Conservation (phyloP, 2,797 vertebrate genomes). For the Spinus pinus region DNA sequence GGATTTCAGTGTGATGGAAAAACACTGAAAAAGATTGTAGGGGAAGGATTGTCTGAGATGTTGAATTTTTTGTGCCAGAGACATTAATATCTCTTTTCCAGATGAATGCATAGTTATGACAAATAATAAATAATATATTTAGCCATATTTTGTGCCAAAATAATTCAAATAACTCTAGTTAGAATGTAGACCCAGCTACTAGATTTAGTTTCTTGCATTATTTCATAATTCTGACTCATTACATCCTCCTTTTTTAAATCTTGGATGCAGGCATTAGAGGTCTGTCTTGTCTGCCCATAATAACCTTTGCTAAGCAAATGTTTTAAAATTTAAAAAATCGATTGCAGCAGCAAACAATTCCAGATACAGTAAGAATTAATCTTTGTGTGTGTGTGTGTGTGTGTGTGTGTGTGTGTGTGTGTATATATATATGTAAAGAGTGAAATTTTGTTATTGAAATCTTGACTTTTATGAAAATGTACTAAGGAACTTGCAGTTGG, state of each 20-base stretch:
- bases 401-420: neutral
- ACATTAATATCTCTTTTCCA: neutral
- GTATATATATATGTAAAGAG: too few species aligned
- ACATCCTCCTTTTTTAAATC: neutral
- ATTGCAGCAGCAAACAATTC: neutral
- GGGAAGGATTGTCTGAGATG: neutral
- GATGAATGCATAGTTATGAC: neutral
- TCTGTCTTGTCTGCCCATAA: neutral
- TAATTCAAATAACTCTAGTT: neutral
- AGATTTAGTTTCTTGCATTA: neutral
- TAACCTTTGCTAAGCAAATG: neutral
- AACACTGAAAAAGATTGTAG: neutral
- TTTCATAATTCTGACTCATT: neutral
- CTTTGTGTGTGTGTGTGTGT: too few species aligned
- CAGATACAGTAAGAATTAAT: neutral
- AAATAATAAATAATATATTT: neutral
- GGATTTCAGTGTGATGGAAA: conserved; percentile 6
- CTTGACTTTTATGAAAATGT: neutral
- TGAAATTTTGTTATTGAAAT: neutral
- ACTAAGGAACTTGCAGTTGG: neutral
- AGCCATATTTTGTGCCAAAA: neutral
- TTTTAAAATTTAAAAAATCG: neutral
- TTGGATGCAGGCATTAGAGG: neutral
- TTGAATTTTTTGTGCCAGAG: neutral
- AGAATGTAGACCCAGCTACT: neutral